Evolutionary conservation across 2,113 vertebrate species (phyloP), one percentile per base, ranked within the genome.

Genomic region (Rattus rattus): DNA sequence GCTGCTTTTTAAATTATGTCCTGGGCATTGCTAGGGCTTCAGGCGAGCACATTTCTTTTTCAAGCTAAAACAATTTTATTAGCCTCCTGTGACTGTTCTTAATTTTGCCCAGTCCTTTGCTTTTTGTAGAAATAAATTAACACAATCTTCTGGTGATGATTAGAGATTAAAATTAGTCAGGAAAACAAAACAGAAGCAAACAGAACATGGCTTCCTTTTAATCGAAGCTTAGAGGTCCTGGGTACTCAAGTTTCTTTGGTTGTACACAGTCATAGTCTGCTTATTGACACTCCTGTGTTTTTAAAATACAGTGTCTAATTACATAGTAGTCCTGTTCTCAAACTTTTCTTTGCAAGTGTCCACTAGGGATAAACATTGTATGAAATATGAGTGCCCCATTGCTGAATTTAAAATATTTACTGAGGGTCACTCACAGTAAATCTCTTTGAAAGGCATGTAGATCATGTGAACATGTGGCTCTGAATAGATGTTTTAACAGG

Each of bases 391-490:
- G 8, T 91, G 56, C 10, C 26, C 49, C 33, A 22, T 13, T 33
- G 77, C 7, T 96, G 84, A 93, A 96, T 90, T 97, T 73, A 80
- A 84, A 91, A 91, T 87, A 93, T 52, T 92, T 94, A 59, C 67
- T 56, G 67, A 90, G 94, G 36, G 33, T 95, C n/a, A 72, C 14
- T 94, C 69, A 88, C 2, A 56, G 43, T 90, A 95, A 93, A 93
- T 90, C 47, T 92, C 30, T 19, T 43, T 39, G 91, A 91, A 95
- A 81, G 39, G 13, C 20, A 33, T 54, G 61, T 56, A 9, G 28
- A 79, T 30, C 52, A 17, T 92, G 63, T 81, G 39, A 95, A 70
- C 65, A 33, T 61, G 54, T 73, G 61, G 1, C 77, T 94, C 59
- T 79, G 30, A 95, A 83, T 39, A 73, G 17, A 90, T 26, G 63